Evolutionary conservation across 1,140 invertebrate genomes (phyloP).

Genomic region (Drosophila bipectinata): DNA sequence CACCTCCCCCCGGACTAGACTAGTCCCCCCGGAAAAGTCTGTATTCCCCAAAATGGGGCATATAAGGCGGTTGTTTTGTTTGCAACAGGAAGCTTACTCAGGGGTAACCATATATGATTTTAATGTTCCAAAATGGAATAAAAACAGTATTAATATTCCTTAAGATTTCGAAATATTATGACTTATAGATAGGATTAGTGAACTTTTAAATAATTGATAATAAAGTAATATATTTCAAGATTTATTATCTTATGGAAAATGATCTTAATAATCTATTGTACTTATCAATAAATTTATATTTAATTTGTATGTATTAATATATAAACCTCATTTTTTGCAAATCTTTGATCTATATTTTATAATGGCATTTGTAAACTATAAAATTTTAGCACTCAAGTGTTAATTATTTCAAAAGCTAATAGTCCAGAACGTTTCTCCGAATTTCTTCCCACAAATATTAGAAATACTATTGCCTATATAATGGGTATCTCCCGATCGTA

Average conservation of each 20-base stretch:
- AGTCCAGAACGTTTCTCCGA: neutral
- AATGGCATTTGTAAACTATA: neutral
- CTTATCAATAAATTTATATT: no score
- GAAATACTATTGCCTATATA: neutral
- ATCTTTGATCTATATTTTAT: neutral
- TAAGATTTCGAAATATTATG: neutral
- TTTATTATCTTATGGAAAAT: no score
- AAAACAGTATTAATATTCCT: constrained; percentile 1
- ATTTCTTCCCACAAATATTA: neutral
- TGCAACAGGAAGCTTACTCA: constrained; percentile 7
- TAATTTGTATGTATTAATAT: no score
- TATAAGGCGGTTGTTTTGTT: constrained; percentile 25
- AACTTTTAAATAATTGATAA: neutral
- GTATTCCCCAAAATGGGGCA: constrained; percentile 8
- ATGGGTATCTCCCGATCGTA: constrained; percentile 18
- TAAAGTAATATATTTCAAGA: no score
- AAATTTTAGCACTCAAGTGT: constrained; percentile 8
- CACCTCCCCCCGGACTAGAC: constrained; percentile 16
- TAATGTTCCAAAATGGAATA: neutral
- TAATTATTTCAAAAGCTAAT: neutral
- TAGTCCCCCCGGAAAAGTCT: constrained; percentile 1
- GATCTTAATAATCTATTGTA: no score
- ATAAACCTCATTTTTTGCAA: neutral
- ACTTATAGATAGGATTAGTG: neutral
- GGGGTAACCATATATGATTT: neutral